Evolutionary conservation across 2,888 invertebrate genomes (phyloP).

Genomic region (Agonum fuliginosum): DNA sequence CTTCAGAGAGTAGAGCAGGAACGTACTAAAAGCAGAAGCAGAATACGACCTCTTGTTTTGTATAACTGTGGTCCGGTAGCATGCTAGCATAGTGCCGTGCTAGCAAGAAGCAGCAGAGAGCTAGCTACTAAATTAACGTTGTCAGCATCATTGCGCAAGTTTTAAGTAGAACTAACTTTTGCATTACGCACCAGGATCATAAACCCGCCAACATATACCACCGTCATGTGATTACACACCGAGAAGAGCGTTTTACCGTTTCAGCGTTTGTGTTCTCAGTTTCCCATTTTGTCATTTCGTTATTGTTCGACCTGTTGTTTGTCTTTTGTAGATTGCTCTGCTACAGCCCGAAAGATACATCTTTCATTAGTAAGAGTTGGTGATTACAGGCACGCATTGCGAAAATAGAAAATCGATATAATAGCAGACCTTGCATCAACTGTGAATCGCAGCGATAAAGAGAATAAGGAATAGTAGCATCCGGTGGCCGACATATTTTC

Average conservation of each 20-base stretch:
- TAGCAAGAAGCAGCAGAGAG: conserved; percentile 45
- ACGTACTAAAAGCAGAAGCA: neutral
- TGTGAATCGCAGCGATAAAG: conserved; percentile 7
- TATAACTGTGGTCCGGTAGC: conserved; percentile 27
- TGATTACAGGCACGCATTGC: conserved; percentile 2
- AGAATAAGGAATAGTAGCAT: neutral
- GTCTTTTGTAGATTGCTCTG: too few relatives aligned
- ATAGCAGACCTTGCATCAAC: conserved; percentile 1
- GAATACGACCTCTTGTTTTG: conserved; percentile 37
- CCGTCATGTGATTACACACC: conserved; percentile 25
- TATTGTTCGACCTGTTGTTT: neutral
- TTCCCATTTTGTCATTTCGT: neutral
- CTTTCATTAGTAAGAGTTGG: conserved; percentile 2
- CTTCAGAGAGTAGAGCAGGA: neutral
- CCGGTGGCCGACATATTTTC: too few relatives aligned
- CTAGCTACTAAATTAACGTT: conserved; percentile 54
- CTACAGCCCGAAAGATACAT: neutral
- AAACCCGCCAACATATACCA: conserved; percentile 40
- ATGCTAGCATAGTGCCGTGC: too few relatives aligned
- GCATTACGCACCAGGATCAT: conserved; percentile 57
- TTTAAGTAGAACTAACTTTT: conserved; percentile 59
- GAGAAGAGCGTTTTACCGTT: conserved; percentile 20
- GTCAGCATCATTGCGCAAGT: conserved; percentile 58
- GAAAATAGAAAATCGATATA: conserved; percentile 30
- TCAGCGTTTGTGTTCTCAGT: neutral